Conservation (phyloP, 2,888 invertebrate species). For the Acanthopleura granulata region DNA sequence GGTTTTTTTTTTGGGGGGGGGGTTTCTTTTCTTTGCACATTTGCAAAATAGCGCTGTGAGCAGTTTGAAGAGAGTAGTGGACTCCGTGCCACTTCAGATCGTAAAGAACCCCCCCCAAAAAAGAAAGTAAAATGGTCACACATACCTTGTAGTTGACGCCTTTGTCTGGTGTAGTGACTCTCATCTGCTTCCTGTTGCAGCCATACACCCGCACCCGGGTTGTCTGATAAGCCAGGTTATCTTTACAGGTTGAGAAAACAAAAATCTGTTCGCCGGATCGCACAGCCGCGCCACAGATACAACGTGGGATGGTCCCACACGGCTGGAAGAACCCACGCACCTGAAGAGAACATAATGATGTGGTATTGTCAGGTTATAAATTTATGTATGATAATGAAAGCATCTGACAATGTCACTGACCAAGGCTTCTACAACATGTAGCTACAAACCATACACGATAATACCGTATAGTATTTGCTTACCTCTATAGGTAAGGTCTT, state of each 20-base stretch:
- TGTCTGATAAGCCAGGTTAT: not conserved
- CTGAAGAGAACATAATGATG: not conserved
- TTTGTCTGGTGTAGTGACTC: not conserved
- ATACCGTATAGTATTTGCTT: not conserved
- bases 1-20: too few relatives aligned
- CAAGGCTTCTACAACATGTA: too few relatives aligned
- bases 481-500: constrained; percentile 1
- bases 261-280: not conserved
- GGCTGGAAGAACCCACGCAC: not conserved
- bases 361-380: too few relatives aligned
- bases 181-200: not conserved
- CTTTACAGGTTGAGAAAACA: not conserved
- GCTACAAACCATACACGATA: not conserved
- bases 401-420: too few relatives aligned
- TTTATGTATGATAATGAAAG: too few relatives aligned
- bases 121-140: too few relatives aligned
- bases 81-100: too few relatives aligned
- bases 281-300: not conserved
- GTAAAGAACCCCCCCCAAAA: too few relatives aligned
- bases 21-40: too few relatives aligned
- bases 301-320: not conserved
- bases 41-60: too few relatives aligned
- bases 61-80: too few relatives aligned
- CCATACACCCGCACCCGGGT: not conserved
- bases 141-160: not conserved